Conservation (phyloP, 2,888 invertebrate genomes). For the Eilema depressum region DNA sequence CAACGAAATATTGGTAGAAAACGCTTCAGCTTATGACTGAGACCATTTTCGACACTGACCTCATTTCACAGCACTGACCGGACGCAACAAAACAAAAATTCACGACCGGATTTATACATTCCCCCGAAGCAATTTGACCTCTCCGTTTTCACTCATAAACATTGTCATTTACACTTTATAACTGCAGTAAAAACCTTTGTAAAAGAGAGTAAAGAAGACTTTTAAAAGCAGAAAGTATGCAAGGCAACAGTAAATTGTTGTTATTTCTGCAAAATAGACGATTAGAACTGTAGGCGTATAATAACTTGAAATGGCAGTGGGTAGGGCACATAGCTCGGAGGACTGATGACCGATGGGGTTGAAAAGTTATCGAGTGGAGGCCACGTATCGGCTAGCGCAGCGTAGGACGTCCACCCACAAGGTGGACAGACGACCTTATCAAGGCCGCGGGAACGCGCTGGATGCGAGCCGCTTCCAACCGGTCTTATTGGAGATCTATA, state of each 20-base stretch:
- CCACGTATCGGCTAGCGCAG: no score
- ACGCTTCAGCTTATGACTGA: slow-evolving; percentile 26
- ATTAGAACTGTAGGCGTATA: neutral
- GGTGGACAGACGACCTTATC: no score
- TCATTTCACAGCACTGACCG: slow-evolving; percentile 40
- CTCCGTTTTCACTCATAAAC: slow-evolving; percentile 50
- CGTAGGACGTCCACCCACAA: no score
- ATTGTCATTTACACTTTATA: slow-evolving; percentile 34
- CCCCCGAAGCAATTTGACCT: slow-evolving; percentile 51
- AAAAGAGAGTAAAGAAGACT: neutral
- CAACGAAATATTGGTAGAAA: neutral
- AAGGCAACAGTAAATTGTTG: neutral
- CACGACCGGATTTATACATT: slow-evolving; percentile 54
- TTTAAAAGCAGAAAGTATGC: neutral
- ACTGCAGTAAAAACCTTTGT: neutral
- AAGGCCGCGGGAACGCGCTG: no score
- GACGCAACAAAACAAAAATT: slow-evolving; percentile 52
- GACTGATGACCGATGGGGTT: no score
- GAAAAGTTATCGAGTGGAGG: no score
- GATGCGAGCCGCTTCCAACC: no score
- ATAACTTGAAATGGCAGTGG: no score
- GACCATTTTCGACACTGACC: slow-evolving; percentile 49
- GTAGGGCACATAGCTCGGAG: no score
- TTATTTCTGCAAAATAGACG: neutral
- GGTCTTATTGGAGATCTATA: no score